Evolutionary conservation across 2,888 invertebrate genomes (phyloP), one percentile per base, ranked within the genome.

Genomic region (Ochropleura leucogaster): DNA sequence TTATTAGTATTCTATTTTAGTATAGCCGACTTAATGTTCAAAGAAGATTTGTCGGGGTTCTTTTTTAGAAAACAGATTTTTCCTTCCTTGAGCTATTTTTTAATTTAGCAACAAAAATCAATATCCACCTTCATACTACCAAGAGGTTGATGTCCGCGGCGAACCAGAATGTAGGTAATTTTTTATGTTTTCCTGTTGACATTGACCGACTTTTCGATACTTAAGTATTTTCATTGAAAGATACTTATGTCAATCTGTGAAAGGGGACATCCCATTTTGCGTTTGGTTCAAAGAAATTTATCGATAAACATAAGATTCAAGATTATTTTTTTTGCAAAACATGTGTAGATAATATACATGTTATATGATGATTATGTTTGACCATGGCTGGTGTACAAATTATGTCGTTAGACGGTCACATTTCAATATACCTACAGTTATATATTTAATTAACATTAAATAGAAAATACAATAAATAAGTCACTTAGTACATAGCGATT

Each of bases 171-270:
- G 18, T 49, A 16, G 9, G 57, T 47, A 40, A n/a, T 44, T 76
- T 46, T 59, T 51, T 12, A 3, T 9, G 1, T 6, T 78, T 82
- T 68, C 77, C 77, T 82, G n/a, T 68, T 30, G 46, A 12, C 67
- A 53, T 20, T 68, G 66, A 63, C 63, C 53, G 46, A 64, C 30
- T 68, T 82, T 44, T 59, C 16, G 0, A 42, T 42, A 0, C 47
- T 47, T 30, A 30, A 30, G 30, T 30, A 76, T 59, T 68, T 68
- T 53, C 16, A 74, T 60, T 57, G 63, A 40, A 44, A 18, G 3
- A 30, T 44, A 16, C 7, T 9, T 51, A 59, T 44, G 47, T 49
- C 10, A 20, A n/a, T 68, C 14, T 40, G 47, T 59, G 40, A 68
- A 51, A 40, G 55, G 64, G 77, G 59, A 60, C 20, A 8, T 59